Evolutionary conservation across 2,113 vertebrate genomes (phyloP).

Genomic region (Tychaedon coryphoeus): DNA sequence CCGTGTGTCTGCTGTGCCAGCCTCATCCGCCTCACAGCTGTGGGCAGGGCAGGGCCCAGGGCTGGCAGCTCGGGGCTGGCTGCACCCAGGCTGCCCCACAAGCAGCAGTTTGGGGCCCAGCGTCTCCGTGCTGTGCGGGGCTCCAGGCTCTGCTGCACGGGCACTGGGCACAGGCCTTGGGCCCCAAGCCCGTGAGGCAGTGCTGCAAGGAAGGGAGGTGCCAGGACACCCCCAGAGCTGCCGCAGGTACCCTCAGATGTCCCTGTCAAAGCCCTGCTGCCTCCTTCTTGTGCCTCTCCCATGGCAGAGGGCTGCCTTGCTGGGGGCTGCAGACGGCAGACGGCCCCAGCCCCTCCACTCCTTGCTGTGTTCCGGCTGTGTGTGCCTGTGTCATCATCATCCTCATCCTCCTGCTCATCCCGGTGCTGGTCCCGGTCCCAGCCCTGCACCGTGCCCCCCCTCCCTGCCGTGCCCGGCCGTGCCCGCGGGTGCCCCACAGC

Average conservation of each 20-base stretch:
- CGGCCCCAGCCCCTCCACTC: neutral
- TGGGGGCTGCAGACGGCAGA: neutral
- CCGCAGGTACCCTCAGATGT: neutral
- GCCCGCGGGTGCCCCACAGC: neutral
- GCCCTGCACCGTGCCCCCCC: accelerated
- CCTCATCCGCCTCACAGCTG: neutral
- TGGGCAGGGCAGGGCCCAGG: neutral
- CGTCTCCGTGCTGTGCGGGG: accelerated
- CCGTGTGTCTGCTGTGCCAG: accelerated
- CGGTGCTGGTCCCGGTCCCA: neutral
- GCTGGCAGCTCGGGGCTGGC: accelerated
- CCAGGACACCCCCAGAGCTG: neutral
- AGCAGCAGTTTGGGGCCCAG: accelerated
- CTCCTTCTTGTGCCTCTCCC: neutral
- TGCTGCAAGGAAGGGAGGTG: neutral
- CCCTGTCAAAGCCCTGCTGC: neutral
- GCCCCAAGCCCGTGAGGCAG: neutral
- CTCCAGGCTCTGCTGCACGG: neutral
- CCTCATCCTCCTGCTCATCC: neutral
- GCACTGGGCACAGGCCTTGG: neutral
- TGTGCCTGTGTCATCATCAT: accelerated
- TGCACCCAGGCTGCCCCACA: neutral
- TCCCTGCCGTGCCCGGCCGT: accelerated
- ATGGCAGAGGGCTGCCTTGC: neutral
- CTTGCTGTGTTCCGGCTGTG: accelerated